A percentile compares a stretch with the other conserved stretches of the same genome.
Evolutionary conservation across 2,113 vertebrate genomes (phyloP).

Genomic region (Cyanistes caeruleus): DNA sequence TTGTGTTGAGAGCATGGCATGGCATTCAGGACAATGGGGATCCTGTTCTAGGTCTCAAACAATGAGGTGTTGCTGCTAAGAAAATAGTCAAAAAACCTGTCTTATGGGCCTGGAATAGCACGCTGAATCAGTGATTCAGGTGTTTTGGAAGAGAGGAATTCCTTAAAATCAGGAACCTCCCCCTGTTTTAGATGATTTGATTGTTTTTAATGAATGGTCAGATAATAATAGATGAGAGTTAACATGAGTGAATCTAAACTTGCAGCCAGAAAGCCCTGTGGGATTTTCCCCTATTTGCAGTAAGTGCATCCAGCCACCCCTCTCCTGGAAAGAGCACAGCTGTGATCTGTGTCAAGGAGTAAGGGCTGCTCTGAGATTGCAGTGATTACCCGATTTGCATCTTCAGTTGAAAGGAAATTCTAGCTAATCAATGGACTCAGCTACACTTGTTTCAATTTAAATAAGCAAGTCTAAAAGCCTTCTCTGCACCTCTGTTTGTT

Average conservation of each 20-base stretch:
- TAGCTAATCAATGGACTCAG: conserved; percentile 56
- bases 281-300: not conserved
- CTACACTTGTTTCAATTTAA: conserved; percentile 66
- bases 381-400: conserved; percentile 61
- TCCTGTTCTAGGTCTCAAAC: not conserved
- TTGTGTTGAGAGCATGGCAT: not conserved
- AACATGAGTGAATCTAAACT: conserved; percentile 24
- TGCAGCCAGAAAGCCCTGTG: not conserved
- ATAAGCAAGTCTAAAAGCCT: conserved; percentile 64
- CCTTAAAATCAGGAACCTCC: not conserved
- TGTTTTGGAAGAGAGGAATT: not conserved
- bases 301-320: not conserved
- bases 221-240: conserved; percentile 4
- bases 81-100: not conserved
- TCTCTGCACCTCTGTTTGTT: conserved; percentile 78
- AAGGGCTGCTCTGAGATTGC: not conserved
- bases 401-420: conserved; percentile 68
- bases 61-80: not conserved
- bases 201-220: conserved; percentile 45
- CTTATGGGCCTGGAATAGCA: conserved; percentile 14
- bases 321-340: not conserved
- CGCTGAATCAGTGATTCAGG: conserved; percentile 2
- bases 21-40: not conserved
- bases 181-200: conserved; percentile 15
- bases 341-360: not conserved